Base-by-base conservation (phyloP, 92 coral and sea anemone genomes). In the Umimayanthus chanpuru region DNA sequence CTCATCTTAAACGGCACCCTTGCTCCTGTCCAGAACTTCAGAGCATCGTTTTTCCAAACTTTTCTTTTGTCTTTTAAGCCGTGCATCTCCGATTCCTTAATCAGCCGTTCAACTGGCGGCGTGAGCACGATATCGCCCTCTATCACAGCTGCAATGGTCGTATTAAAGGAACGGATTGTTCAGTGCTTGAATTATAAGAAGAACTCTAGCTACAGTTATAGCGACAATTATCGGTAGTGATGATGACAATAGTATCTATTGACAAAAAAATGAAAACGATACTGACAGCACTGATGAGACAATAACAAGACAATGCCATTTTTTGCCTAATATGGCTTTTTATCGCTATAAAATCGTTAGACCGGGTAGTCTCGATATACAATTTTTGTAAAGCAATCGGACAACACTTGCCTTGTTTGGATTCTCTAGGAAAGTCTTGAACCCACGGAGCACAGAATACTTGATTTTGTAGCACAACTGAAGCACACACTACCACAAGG, bases 1-100 rank as follows among this genome's bases (percentile, higher is more conserved):
- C 55, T 77, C 10, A 85, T 55, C 32, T 38, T 50, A 71, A 85
- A 90, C 14, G 92, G 92, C 11, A 90, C 92, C 47, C 68, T 65
- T 32, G 85, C 89, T 9, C 53, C 44, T 9, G 81, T 81, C 92
- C 92, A 90, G 49, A 90, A 81, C 58, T 81, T 81, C 9, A 81
- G 28, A 40, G 32, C 29, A 67, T 81, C 18, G 28, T 39, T 64
- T 81, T 81, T 81, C 75, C 26, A 25, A 23, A 81, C 86, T 70
- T 25, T 81, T 21, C 86, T 65, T 39, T 81, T 81, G 15, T 38
- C 39, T 20, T 81, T 40, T 20, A 61, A 70, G 18, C 50, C 16
- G 28, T n/a, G 86, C 10, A 25, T 1, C 25, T 65, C 30, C 5
- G 86, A 81, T 11, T 81, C 76, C 9, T 81, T 43, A 38, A 81